Percentiles rank a stretch among this genome's conserved stretches.
phyloP scores from a whole-genome alignment of 2,113 vertebrate species.

The Callorhinus ursinus region DNA sequence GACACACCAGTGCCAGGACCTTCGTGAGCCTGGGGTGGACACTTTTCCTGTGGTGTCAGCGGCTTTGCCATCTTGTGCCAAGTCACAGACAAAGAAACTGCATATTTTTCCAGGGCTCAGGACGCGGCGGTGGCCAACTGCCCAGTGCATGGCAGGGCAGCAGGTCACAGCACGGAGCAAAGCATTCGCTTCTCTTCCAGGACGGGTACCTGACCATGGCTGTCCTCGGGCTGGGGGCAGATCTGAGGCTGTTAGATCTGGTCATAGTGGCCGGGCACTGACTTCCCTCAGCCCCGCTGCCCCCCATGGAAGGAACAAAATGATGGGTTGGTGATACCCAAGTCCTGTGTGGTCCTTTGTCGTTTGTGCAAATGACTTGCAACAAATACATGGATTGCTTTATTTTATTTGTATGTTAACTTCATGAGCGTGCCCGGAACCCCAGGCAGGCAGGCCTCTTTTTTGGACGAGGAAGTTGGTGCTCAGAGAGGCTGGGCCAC shows the following conservation, averaged over 20 bases:
- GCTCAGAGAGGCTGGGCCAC: not conserved
- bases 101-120: not conserved
- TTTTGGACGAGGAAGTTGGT: not conserved
- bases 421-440: not conserved
- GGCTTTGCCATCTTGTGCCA: not conserved
- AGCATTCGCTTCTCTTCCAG: not conserved
- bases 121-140: rapidly evolving
- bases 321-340: not conserved
- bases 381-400: not conserved
- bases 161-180: rapidly evolving
- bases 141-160: not conserved
- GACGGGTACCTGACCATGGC: not conserved
- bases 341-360: not conserved
- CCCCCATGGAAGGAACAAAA: not conserved
- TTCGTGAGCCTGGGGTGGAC: too few species aligned
- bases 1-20: not conserved
- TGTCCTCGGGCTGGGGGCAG: not conserved
- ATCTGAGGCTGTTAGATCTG: not conserved
- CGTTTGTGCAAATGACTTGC: not conserved
- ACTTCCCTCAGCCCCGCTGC: not conserved
- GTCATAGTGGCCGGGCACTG: not conserved
- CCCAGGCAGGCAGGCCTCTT: not conserved
- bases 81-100: not conserved
- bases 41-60: not conserved
- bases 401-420: not conserved